Percentiles rank a stretch among this genome's conserved stretches.
Conservation (phyloP, 2,888 invertebrate genomes). For the Microchrysa polita region DNA sequence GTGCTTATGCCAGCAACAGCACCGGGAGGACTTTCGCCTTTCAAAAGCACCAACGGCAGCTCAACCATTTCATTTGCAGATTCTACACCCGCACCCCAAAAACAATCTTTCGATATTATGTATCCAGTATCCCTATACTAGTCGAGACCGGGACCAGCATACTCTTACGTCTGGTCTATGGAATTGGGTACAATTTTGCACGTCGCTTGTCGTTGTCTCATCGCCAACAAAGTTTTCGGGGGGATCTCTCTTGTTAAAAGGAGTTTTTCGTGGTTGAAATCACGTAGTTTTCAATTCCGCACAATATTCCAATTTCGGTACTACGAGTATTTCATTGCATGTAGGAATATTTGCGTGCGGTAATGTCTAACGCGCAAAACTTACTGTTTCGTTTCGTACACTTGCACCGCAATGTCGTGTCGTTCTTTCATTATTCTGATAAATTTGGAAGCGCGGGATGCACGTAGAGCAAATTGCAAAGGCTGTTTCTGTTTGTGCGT, state of each 20-base stretch:
- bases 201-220: neutral
- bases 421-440: neutral
- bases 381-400: neutral
- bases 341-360: neutral
- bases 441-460: too few relatives aligned
- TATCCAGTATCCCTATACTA: too few relatives aligned
- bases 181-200: slow-evolving; percentile 1
- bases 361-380: neutral
- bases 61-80: too few relatives aligned
- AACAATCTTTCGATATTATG: too few relatives aligned
- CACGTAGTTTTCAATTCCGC: slow-evolving; percentile 8
- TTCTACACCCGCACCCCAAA: too few relatives aligned
- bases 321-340: too few relatives aligned
- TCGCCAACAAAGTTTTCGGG: neutral
- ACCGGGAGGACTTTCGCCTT: neutral
- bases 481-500: neutral
- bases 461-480: neutral
- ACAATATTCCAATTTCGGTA: slow-evolving; percentile 13
- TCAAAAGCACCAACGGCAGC: neutral
- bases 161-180: too few relatives aligned
- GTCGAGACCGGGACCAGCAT: too few relatives aligned
- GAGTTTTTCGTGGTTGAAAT: slow-evolving; percentile 19
- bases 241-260: neutral
- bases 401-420: too few relatives aligned
- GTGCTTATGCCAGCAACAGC: slow-evolving; percentile 32